Evolutionary conservation across 53 echinoderm and acorn worm genomes (phyloP).

Genomic region (Holothuria leucospilota): DNA sequence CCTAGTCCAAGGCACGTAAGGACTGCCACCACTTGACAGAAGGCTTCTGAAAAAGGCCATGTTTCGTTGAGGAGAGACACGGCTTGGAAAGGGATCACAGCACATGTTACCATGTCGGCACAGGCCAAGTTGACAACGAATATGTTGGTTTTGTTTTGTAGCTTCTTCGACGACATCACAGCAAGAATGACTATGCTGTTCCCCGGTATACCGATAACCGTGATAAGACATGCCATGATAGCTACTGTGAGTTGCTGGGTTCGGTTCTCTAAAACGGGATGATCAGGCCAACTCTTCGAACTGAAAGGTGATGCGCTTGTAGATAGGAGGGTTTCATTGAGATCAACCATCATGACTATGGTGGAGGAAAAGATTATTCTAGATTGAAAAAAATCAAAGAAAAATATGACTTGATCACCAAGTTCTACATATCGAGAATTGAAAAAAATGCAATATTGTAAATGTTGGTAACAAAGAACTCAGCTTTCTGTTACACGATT

Average conservation of each 20-base stretch:
- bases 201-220: constrained; percentile 61
- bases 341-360: too few species aligned
- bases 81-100: constrained; percentile 61
- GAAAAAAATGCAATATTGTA: too few species aligned
- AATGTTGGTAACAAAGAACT: too few species aligned
- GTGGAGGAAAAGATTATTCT: too few species aligned
- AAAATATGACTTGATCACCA: too few species aligned
- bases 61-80: constrained; percentile 63
- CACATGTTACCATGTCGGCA: constrained; percentile 73
- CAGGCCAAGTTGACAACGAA: constrained; percentile 88
- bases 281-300: too few species aligned
- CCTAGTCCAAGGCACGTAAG: constrained; percentile 40
- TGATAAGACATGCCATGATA: constrained; percentile 40
- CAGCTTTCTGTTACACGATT: too few species aligned
- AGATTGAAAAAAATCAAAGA: too few species aligned
- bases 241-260: constrained; percentile 64
- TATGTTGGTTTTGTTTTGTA: constrained; percentile 81
- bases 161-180: constrained; percentile 58
- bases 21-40: constrained; percentile 28
- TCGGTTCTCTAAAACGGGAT: constrained; percentile 55
- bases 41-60: constrained; percentile 54
- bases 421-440: too few species aligned
- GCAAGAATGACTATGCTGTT: constrained; percentile 69
- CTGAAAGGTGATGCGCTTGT: too few species aligned
- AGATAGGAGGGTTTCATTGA: too few species aligned